Conservation (phyloP, 30 jellyfish, hydroid and myxozoan genomes). For the Clytia hemisphaerica region DNA sequence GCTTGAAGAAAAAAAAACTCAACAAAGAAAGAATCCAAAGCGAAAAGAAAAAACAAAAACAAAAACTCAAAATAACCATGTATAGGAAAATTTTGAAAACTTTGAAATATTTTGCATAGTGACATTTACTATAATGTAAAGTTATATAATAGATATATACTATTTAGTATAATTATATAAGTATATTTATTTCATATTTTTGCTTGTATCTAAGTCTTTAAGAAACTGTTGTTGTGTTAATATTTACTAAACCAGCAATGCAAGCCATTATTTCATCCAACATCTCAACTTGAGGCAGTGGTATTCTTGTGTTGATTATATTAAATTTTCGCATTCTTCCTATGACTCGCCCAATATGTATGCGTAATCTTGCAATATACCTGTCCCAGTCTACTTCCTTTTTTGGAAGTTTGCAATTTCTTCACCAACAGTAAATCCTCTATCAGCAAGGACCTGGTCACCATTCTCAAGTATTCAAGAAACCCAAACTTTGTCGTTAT, state of each 20-base stretch:
- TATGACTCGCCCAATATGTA: slow-evolving; percentile 29
- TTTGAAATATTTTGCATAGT: too few relatives aligned
- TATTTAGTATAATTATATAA: too few relatives aligned
- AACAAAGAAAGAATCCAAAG: too few relatives aligned
- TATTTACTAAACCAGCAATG: slow-evolving; percentile 4
- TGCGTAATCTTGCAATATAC: neutral
- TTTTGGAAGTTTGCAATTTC: slow-evolving; percentile 25
- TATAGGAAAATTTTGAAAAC: too few relatives aligned
- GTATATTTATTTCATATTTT: too few relatives aligned
- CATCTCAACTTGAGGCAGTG: slow-evolving; percentile 1
- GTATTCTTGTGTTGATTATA: slow-evolving; percentile 10
- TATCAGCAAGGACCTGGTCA: slow-evolving; percentile 51
- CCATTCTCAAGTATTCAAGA: slow-evolving; percentile 24
- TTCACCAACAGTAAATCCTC: slow-evolving; percentile 47
- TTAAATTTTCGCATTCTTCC: slow-evolving; percentile 28
- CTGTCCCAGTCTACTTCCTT: slow-evolving; percentile 8
- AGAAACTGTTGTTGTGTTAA: slow-evolving; percentile 1
- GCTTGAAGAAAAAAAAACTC: too few relatives aligned
- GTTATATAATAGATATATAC: too few relatives aligned
- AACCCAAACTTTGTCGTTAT: slow-evolving; percentile 40
- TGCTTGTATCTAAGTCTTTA: too few relatives aligned
- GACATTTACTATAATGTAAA: too few relatives aligned
- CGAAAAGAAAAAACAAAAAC: too few relatives aligned
- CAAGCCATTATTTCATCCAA: slow-evolving; percentile 28
- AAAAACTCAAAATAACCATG: too few relatives aligned